Conservation (phyloP, 2,888 invertebrate species). For the Thysanoteuthis rhombus region DNA sequence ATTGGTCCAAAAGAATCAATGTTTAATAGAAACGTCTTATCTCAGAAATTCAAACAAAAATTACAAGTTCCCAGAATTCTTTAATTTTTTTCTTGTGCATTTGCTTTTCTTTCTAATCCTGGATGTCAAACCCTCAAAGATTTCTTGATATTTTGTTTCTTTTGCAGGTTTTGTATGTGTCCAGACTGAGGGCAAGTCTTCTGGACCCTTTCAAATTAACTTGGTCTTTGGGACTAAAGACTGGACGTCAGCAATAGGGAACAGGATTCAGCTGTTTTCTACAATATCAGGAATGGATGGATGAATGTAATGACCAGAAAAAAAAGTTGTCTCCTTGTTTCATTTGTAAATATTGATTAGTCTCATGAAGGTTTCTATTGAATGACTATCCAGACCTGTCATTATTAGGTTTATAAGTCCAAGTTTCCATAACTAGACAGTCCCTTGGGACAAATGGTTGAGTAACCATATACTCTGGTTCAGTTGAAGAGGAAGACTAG, state of each 20-base stretch:
- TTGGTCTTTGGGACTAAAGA: background rate
- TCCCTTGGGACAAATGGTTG: no score
- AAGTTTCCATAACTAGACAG: no score
- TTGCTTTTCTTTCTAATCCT: background rate
- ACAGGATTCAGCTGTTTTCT: background rate
- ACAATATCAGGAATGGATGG: background rate
- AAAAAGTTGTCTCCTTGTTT: background rate
- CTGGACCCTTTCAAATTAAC: conserved; percentile 30
- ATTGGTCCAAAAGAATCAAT: no score
- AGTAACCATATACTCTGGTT: no score
- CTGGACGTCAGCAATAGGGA: background rate
- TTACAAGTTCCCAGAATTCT: no score
- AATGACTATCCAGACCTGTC: no score
- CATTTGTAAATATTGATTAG: background rate
- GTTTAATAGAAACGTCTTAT: no score
- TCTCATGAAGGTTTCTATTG: no score
- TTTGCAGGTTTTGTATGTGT: conserved; percentile 34
- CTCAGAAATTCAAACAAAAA: no score
- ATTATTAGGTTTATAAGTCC: background rate
- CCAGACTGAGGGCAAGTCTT: conserved; percentile 13
- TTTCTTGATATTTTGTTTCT: background rate
- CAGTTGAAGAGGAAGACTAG: no score
- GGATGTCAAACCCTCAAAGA: background rate
- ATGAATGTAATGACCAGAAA: background rate
- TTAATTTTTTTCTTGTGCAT: background rate